Conservation (phyloP, 2,888 invertebrate species). For the Toxonevra muliebris region DNA sequence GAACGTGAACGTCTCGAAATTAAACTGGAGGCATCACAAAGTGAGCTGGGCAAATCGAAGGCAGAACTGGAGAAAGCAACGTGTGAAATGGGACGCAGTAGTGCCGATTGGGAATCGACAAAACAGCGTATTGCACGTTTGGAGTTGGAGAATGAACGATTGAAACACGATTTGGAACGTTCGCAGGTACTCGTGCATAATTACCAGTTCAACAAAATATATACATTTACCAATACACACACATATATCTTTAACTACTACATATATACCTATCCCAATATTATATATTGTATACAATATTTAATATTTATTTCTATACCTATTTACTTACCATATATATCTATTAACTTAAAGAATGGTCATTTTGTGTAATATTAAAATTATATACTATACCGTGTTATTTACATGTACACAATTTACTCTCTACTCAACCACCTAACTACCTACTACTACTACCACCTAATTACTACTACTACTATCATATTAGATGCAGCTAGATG, state of each 20-base stretch:
- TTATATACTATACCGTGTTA: constrained; percentile 31
- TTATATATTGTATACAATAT: constrained; percentile 15
- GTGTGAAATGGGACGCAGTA: constrained; percentile 86
- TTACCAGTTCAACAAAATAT: constrained; percentile 46
- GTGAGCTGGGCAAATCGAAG: constrained; percentile 92
- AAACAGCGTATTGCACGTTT: constrained; percentile 81
- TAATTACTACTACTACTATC: constrained; percentile 35
- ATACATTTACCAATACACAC: background rate
- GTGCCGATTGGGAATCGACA: constrained; percentile 74
- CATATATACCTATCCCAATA: background rate
- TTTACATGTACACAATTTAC: constrained; percentile 45
- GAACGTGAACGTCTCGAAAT: constrained; percentile 92
- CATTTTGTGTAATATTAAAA: constrained; percentile 30
- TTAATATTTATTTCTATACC: background rate
- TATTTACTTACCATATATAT: constrained; percentile 14
- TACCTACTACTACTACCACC: constrained; percentile 35
- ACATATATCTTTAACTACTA: background rate
- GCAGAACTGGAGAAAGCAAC: constrained; percentile 92
- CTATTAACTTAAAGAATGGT: constrained; percentile 23
- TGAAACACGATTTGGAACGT: constrained; percentile 85
- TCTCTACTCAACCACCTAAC: constrained; percentile 33
- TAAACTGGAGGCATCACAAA: constrained; percentile 90
- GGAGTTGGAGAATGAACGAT: constrained; percentile 89
- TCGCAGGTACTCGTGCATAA: constrained; percentile 72
- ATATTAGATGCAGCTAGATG: constrained; percentile 62